Percentiles rank a stretch among this genome's conserved stretches.
Evolutionary conservation across 2,797 vertebrate species (phyloP).

Genomic region (Chiroxiphia lanceolata): DNA sequence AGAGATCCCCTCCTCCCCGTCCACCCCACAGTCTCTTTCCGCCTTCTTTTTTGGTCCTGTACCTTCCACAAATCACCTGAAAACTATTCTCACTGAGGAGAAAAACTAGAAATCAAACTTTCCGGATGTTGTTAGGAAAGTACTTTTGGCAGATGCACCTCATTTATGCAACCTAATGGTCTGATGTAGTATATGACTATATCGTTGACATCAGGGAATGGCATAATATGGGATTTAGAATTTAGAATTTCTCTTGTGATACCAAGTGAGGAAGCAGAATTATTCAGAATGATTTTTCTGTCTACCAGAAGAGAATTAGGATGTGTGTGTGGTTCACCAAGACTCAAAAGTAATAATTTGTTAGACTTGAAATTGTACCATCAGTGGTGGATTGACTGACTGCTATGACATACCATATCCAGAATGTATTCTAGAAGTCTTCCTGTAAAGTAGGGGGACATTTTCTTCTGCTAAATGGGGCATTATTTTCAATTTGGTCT

Average conservation of each 20-base stretch:
- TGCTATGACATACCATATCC: background rate
- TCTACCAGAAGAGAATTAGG: background rate
- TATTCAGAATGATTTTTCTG: background rate
- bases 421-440: background rate
- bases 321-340: background rate
- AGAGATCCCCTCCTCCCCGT: background rate
- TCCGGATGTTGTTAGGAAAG: background rate
- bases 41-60: background rate
- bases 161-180: background rate
- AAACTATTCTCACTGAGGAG: background rate
- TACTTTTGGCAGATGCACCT: background rate
- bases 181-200: rapidly evolving
- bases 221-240: background rate
- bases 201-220: background rate
- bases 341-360: background rate
- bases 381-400: background rate
- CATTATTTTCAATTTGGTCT: background rate
- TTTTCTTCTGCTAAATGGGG: background rate
- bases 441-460: background rate
- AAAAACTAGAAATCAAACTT: background rate
- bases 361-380: background rate
- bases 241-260: background rate
- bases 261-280: background rate
- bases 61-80: background rate
- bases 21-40: background rate